Conservation (phyloP, 2,888 invertebrate genomes). For the Cephus pulcher region DNA sequence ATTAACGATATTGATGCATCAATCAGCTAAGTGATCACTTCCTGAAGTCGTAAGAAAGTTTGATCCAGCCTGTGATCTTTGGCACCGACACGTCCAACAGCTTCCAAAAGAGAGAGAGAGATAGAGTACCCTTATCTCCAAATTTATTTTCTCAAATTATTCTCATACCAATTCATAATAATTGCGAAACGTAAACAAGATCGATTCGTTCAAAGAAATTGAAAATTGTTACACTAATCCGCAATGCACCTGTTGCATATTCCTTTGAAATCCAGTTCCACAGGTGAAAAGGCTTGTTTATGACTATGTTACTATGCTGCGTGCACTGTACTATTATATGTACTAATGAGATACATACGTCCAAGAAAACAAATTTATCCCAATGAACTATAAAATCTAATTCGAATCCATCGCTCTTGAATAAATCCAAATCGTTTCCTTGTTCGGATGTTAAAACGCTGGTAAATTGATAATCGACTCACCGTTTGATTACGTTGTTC, state of each 20-base stretch:
- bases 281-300: not conserved
- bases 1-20: conserved; percentile 3
- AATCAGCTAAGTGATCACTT: not conserved
- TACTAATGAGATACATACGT: not conserved
- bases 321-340: not conserved
- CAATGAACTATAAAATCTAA: not conserved
- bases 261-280: not conserved
- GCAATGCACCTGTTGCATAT: not conserved
- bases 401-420: conserved; percentile 22
- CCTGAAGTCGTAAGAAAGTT: not conserved
- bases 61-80: not conserved
- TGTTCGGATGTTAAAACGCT: conserved; percentile 37
- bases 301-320: not conserved
- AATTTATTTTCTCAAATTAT: not conserved
- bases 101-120: not conserved
- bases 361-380: not conserved
- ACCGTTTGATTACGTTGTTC: conserved; percentile 56
- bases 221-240: not conserved
- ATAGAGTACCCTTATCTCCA: not conserved
- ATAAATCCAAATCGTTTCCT: conserved; percentile 59
- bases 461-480: conserved; percentile 47
- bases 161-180: not conserved
- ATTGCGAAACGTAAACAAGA: too few relatives aligned
- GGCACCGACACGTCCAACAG: not conserved
- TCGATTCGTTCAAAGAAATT: not conserved